Evolutionary conservation across 2,797 vertebrate genomes (phyloP).

Genomic region (Geotrypetes seraphini): DNA sequence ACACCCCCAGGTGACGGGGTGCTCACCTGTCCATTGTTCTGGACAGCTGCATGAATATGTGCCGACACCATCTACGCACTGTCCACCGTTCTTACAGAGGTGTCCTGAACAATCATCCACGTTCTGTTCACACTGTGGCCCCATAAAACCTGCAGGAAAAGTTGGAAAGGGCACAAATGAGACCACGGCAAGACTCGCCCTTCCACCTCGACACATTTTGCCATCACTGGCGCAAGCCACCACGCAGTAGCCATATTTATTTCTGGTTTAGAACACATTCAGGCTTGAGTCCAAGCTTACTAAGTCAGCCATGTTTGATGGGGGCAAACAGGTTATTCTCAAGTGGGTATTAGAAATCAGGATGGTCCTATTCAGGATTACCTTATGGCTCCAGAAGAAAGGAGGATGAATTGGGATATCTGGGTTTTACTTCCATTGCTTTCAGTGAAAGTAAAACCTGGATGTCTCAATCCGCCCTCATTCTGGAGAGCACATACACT

Average conservation of each 20-base stretch:
- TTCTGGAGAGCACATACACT: conserved; percentile 43
- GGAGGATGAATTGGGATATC: too few species aligned
- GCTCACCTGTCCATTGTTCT: conserved; percentile 32
- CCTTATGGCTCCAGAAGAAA: too few species aligned
- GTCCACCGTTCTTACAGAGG: conserved; percentile 33
- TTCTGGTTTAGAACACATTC: too few species aligned
- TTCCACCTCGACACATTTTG: too few species aligned
- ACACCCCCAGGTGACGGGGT: accelerated
- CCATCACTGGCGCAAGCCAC: too few species aligned
- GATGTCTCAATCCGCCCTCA: too few species aligned
- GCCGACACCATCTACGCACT: conserved; percentile 27
- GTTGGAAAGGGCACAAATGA: not conserved
- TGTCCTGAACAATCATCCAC: conserved; percentile 31
- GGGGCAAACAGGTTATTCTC: not conserved
- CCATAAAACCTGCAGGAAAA: conserved; percentile 26
- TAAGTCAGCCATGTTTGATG: not conserved
- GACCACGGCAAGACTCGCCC: too few species aligned
- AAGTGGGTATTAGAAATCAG: not conserved
- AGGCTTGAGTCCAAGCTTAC: not conserved
- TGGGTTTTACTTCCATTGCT: too few species aligned
- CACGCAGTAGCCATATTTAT: too few species aligned
- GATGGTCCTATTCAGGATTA: conserved; percentile 7
- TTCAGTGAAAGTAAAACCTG: too few species aligned
- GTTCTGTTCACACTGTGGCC: conserved; percentile 31
- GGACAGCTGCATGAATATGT: conserved; percentile 36